Base-by-base conservation (phyloP, 2,797 vertebrate species). In the Acomys russatus region DNA sequence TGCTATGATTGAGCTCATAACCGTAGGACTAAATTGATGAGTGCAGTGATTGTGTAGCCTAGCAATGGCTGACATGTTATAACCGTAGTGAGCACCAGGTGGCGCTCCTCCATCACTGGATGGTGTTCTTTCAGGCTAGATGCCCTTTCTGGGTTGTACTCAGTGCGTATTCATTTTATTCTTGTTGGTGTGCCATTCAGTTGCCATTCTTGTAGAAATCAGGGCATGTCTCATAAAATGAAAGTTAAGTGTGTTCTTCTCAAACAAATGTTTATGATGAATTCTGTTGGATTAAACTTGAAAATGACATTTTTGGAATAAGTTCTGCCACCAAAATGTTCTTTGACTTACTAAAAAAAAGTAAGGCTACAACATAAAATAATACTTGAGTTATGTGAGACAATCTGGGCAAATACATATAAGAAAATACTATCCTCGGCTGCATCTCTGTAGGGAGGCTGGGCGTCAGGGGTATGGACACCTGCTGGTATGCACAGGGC, bases 71-170 rank as follows among this genome's bases (percentile, higher is more conserved):
- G 71, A 83, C 54, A 12, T 49, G 90, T 66, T 88, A 66, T 83
- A 9, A 15, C 74, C 35, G 17, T 20, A 51, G 0, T 93, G 97
- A 94, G 96, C 98, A 93, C 83, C 85, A 98, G 98, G 82, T 97
- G 98, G 98, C 97, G 74, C 97, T 93, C 92, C 7, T 95, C 86
- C 23, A 87, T 35, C 94, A 68, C 33, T 12, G 88, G 54, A 96
- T 44, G 22, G 79, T 20, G 6, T 0, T 64, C 2, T 1, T 22
- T 64, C 2, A 25, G 63, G 8, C 0, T 0, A 1, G 14, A 0
- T 7, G 3, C 0, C 25, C 80, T 93, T 66, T 9, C 6, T 17
- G 63, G n/a, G 63, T 49, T 91, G 94, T 68, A 35, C 56, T 2
- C 71, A 15, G 56, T 87, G 80, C 11, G 80, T 76, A 33, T 88